Evolutionary conservation across 2,888 invertebrate genomes (phyloP).

Genomic region (Mechanitis messenoides): DNA sequence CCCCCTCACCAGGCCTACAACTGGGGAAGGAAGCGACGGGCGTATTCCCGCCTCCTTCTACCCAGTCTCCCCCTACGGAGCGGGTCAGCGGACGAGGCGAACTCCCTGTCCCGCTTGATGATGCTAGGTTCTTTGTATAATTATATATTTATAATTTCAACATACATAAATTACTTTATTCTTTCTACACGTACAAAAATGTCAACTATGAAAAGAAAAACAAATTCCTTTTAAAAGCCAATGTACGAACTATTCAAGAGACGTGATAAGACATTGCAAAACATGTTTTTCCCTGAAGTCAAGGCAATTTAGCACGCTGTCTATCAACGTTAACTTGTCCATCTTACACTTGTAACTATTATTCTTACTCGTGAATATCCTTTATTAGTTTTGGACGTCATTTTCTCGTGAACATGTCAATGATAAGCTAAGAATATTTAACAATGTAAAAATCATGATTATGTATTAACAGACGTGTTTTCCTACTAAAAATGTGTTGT

Average conservation of each 20-base stretch:
- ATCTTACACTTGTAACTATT: conserved; percentile 20
- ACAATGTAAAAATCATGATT: background rate
- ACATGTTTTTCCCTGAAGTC: conserved; percentile 33
- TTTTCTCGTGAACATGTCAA: conserved; percentile 1
- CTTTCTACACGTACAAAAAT: no score
- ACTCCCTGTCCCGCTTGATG: no score
- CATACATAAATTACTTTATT: no score
- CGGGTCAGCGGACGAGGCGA: no score
- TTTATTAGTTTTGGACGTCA: conserved; percentile 7
- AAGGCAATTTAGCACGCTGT: conserved; percentile 38
- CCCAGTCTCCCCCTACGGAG: no score
- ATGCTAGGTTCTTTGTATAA: no score
- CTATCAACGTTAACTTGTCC: conserved; percentile 33
- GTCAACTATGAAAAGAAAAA: background rate
- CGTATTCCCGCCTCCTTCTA: no score
- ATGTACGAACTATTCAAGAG: conserved; percentile 1
- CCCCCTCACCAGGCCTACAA: no score
- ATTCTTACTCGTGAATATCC: conserved; percentile 13
- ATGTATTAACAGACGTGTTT: background rate
- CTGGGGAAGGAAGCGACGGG: no score
- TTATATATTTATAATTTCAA: no score
- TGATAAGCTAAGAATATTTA: background rate
- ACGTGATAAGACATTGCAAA: conserved; percentile 28
- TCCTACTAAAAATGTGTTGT: background rate
- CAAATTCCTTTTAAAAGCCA: background rate